A percentile compares a stretch with the other conserved stretches of the same genome.
These are phyloP conservation scores for Tricholauxania praeusta DNA, from an alignment of 2,888 invertebrate species.

Conservation along the genomic window DNA sequence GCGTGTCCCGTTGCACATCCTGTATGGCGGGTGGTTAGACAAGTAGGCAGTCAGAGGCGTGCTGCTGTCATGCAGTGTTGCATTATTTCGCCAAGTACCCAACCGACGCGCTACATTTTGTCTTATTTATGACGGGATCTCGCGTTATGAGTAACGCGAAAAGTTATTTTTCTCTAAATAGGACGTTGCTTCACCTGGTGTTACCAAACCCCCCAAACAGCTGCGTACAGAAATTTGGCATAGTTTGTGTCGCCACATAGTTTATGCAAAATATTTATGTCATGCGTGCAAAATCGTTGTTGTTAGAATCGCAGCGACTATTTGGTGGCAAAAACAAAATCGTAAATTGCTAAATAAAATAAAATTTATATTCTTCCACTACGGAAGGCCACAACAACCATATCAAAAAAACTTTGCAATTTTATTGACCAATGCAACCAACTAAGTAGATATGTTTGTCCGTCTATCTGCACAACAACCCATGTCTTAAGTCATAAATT, in stretches of 20 bases:
- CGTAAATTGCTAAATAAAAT: slow-evolving; percentile 60
- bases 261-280: slow-evolving; percentile 29
- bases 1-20: slow-evolving; percentile 10
- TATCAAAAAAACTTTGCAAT: slow-evolving; percentile 37
- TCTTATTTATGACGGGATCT: slow-evolving; percentile 48
- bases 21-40: slow-evolving; percentile 26
- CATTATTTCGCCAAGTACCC: slow-evolving; percentile 21
- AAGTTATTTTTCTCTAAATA: slow-evolving; percentile 50
- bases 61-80: neutral
- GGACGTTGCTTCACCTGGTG: slow-evolving; percentile 48
- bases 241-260: slow-evolving; percentile 22
- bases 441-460: neutral
- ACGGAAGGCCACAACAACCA: slow-evolving; percentile 32
- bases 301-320: slow-evolving; percentile 16
- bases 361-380: slow-evolving; percentile 34
- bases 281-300: slow-evolving; percentile 11
- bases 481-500: neutral
- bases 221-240: neutral
- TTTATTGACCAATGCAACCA: slow-evolving; percentile 41
- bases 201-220: neutral
- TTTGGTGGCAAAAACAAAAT: slow-evolving; percentile 57
- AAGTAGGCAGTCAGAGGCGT: neutral
- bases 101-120: no score
- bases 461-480: no score
- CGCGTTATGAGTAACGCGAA: slow-evolving; percentile 53